Evolutionary conservation across 2,888 invertebrate genomes (phyloP), one percentile per base, ranked within the genome.

Genomic region (Stenoptilia bipunctidactyla): DNA sequence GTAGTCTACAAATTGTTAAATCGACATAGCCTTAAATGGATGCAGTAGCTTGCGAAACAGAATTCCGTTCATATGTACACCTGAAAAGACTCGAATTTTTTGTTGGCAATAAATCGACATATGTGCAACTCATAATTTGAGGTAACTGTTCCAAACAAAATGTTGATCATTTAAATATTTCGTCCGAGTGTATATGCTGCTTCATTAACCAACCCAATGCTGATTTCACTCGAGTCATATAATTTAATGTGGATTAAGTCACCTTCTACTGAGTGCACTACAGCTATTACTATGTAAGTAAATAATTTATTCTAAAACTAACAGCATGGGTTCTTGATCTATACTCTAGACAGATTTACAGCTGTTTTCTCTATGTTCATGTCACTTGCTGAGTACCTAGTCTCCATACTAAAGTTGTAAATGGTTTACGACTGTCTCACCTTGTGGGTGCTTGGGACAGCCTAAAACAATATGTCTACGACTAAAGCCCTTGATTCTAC

Each of bases 341-440:
- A 56, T 47, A 48, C 45, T 51, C 51, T 45, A 45, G 45, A 47
- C 49, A 49, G 53, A 56, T 59, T 58, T 58, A 57, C 61, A 63
- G 62, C 51, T 58, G 53, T 53, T 57, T 49, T 52, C 50, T 48
- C 49, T 40, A 49, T 58, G 60, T 61, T 48, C 45, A 49, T 49
- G 57, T 66, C 61, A 60, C 55, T 58, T 56, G 55, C 49, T 47
- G 40, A 44, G 43, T n/a, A 9, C 9, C 55, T 62, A 55, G 59
- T 61, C 59, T 62, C 56, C 57, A 64, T 56, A 51, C 53, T 48
- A 44, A 50, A 49, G 53, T 49, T 55, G 55, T 56, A 58, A 55
- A 55, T 55, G 53, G 51, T 56, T 58, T 51, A 55, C 52, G 51
- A 50, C 53, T 52, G 55, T 50, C 50, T 52, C 30, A 44, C 50